Percentiles rank a stretch among this genome's conserved stretches.
Evolutionary conservation across 2,888 invertebrate species (phyloP).

Genomic region (Lithophane semibrunnea): DNA sequence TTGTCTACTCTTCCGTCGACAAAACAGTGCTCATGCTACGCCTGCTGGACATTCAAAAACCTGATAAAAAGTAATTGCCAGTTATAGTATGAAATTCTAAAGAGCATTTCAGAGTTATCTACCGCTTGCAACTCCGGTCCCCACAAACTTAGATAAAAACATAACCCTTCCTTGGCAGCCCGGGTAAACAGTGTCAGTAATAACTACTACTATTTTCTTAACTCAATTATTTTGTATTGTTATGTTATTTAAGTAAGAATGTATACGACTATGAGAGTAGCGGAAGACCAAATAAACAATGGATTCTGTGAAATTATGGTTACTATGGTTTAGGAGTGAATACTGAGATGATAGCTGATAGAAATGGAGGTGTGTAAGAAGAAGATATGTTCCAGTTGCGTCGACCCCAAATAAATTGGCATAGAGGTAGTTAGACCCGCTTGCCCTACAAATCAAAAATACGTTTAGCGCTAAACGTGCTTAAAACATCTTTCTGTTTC

Average conservation of each 20-base stretch:
- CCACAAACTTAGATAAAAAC: background rate
- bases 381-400: background rate
- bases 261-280: background rate
- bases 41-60: slow-evolving; percentile 4
- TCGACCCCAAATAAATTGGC: background rate
- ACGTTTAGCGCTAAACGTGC: background rate
- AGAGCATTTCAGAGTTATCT: slow-evolving; percentile 10
- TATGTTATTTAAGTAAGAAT: background rate
- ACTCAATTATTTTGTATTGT: too few relatives aligned
- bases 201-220: background rate
- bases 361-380: background rate
- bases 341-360: background rate
- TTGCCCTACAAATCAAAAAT: background rate
- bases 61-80: slow-evolving; percentile 18
- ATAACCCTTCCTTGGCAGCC: too few relatives aligned
- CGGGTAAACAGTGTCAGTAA: background rate
- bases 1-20: too few relatives aligned
- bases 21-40: too few relatives aligned
- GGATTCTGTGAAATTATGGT: background rate
- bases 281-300: too few relatives aligned
- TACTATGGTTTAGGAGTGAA: background rate
- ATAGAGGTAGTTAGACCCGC: background rate
- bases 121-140: background rate
- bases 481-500: background rate
- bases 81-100: slow-evolving; percentile 6